Base-by-base conservation (phyloP, 2,113 vertebrate genomes). In the Hypanus sabinus region DNA sequence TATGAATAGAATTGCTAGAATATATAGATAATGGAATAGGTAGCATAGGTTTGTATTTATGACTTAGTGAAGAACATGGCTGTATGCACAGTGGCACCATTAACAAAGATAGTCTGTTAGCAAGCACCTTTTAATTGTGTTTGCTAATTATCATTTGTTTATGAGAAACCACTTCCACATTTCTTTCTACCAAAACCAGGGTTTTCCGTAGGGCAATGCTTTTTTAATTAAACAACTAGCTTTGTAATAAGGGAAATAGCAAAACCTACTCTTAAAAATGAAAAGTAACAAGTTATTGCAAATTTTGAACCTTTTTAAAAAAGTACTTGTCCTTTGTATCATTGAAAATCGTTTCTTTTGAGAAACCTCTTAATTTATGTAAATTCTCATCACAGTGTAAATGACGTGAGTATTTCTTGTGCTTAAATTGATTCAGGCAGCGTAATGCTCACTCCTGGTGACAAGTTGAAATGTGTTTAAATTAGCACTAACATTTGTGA, bases 381-480 rank as follows among this genome's bases (percentile, higher is more conserved):
- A 62, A 90, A 90, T 90, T 65, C 60, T n/a, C 60, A 90, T 65
- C 85, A 62, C 27, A 33, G 30, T 90, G 85, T 90, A 90, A 90
- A 65, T 90, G n/a, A 20, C 85, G 65, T 90, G 85, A 90, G 22
- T 65, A n/a, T 14, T n/a, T 88, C 33, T 62, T 68, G n/a, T 90
- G 14, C 85, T 65, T 65, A 90, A 90, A 65, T 62, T 90, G 85
- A 90, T 90, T 90, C n/a, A 33, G 55, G 57, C 14, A 18, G 60
- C 33, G 62, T 33, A 33, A 12, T 90, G 60, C 60, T 65, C 62
- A 62, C 60, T 27, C 55, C 46, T 33, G 9, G 68, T 55, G 70
- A 24, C 38, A 8, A 16, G 36, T 71, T 24, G 68, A 46, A 55
- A 20, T 68, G 91, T 71, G 22, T 93, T 73, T 93, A 46, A 93